Base-by-base conservation (phyloP, 2,888 invertebrate species). In the Melanotus villosus region DNA sequence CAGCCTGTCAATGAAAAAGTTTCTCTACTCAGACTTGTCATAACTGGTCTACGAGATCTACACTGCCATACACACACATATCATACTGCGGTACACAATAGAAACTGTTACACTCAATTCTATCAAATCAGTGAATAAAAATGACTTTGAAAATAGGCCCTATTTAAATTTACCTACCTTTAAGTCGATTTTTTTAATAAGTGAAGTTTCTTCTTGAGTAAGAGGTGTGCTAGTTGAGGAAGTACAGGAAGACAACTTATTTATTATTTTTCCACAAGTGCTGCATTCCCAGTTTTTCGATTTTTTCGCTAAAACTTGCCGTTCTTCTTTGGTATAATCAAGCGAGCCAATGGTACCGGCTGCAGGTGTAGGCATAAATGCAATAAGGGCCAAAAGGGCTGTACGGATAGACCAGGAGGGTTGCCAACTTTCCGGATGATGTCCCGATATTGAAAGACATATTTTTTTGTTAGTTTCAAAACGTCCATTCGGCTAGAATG, bases 381-480 rank as follows among this genome's bases (percentile, higher is more conserved):
- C 95, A 79, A 97, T 96, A 67, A 98, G 87, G 12, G 97, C 97
- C 73, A 98, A 85, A 66, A 98, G 86, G 9, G 97, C 97, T 59
- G 97, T 98, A 71, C 97, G 89, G 75, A 98, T 96, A 26, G 96
- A 97, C 98, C 98, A 98, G 1, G 96, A 96, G 21, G 98, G 98
- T 81, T 96, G 95, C 98, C 98, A 98, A 34, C 96, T 95, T 84
- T 98, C 98, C n/a, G 97, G 98, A 84, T 98, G 98, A 85, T 97
- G 93, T 3, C 96, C 97, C 69, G 97, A 97, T 79, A 98, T 98
- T 72, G 96, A 97, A 75, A 98, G 86, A 83, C 98, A 98, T 79
- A 98, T 97, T 85, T 98, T 98, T 84, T 95, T 96, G 83, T 95
- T 94, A 6, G 91, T 90, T 86, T 97, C 96, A 86, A 98, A 98